Evolutionary conservation across 2,797 vertebrate species (phyloP).

Genomic region (Enteromius fasciolatus): DNA sequence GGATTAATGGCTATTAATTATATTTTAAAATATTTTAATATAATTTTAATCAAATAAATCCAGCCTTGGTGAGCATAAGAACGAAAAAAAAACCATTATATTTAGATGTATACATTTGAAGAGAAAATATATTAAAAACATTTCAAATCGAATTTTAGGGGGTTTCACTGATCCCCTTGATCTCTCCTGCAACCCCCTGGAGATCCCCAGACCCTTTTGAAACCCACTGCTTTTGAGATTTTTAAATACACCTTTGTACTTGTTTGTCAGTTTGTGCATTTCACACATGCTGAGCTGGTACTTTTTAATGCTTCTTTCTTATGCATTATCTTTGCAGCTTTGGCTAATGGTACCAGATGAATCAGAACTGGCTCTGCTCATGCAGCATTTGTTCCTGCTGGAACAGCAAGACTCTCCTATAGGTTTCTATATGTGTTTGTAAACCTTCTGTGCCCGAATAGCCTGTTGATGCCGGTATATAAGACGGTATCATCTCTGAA

Average conservation of each 20-base stretch:
- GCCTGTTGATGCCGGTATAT: constrained; percentile 11
- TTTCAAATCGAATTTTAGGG: neutral
- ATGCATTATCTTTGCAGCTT: neutral
- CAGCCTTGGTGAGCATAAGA: neutral
- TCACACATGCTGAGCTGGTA: constrained; percentile 5
- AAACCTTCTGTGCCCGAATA: neutral
- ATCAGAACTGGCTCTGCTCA: neutral
- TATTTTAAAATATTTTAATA: neutral
- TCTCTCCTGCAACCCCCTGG: neutral
- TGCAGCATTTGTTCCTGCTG: neutral
- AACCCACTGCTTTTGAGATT: neutral
- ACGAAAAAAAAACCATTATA: neutral
- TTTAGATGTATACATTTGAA: neutral
- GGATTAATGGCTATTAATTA: neutral
- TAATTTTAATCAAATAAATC: neutral
- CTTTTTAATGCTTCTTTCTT: neutral
- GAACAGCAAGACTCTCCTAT: neutral
- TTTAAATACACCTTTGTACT: neutral
- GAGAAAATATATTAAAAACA: neutral
- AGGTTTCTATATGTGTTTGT: constrained; percentile 23
- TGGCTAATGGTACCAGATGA: constrained; percentile 5
- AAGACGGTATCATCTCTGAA: neutral
- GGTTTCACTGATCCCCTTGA: neutral
- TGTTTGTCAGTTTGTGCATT: neutral
- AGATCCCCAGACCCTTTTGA: neutral